Evolutionary conservation across 2,797 vertebrate genomes (phyloP).

Genomic region (Gephyroberyx darwinii): DNA sequence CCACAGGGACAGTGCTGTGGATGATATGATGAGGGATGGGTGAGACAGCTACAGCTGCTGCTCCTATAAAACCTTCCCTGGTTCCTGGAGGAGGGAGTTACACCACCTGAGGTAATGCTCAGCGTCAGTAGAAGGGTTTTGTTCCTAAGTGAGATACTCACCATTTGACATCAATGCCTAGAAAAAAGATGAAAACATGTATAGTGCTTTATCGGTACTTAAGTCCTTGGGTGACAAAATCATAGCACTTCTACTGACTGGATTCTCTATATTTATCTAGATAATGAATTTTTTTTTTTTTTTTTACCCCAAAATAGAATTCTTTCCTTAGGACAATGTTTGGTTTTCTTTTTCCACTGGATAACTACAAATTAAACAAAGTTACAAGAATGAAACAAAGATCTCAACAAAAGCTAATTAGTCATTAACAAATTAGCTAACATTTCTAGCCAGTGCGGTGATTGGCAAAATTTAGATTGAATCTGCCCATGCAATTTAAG

Average conservation of each 20-base stretch:
- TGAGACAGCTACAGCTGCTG: slow-evolving; percentile 25
- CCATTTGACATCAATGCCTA: too few relatives aligned
- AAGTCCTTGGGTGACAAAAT: too few relatives aligned
- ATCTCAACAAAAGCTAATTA: too few relatives aligned
- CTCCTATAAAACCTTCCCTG: slow-evolving; percentile 19
- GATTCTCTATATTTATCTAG: too few relatives aligned
- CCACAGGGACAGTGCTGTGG: slow-evolving; percentile 9
- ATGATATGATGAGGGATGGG: slow-evolving; percentile 20
- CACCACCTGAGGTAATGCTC: slow-evolving; percentile 6
- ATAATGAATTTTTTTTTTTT: too few relatives aligned
- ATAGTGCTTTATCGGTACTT: too few relatives aligned
- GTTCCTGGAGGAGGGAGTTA: slow-evolving; percentile 30
- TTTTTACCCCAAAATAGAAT: background rate
- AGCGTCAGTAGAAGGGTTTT: background rate
- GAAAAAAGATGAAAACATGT: too few relatives aligned
- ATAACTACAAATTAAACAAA: background rate
- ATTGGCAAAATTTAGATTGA: too few relatives aligned
- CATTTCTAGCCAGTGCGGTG: too few relatives aligned
- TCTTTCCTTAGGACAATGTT: background rate
- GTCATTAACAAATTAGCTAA: too few relatives aligned
- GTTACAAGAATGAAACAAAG: background rate
- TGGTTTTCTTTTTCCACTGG: background rate
- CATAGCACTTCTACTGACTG: too few relatives aligned
- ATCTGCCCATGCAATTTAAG: too few relatives aligned
- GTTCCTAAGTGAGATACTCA: background rate